A percentile compares a stretch with the other conserved stretches of the same genome.
phyloP scores from a whole-genome alignment of 2,113 vertebrate genomes.

The rat (Rattus norvegicus) region GRCr8 NC_086019.1:171259001-171259500 shows the following conservation, averaged over 20 bases:
- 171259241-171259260: not conserved
- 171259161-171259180: not conserved
- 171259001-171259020: not conserved
- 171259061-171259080: slow-evolving; percentile 35
- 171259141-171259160: not conserved
- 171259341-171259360: not conserved
- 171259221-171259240: not conserved
- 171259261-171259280: not conserved
- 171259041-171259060: not conserved
- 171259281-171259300: not conserved
- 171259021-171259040: slow-evolving; percentile 22
- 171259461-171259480: not conserved
- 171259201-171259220: not conserved
- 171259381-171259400: not conserved
- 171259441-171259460: not conserved
- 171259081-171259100: not conserved
- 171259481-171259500: not conserved
- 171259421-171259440: not conserved
- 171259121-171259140: not conserved
- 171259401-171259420: not conserved
- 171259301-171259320: not conserved
- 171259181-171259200: no score
- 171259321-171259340: not conserved
- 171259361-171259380: not conserved
- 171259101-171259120: not conserved